phyloP scores from a whole-genome alignment of 2,113 vertebrate species.

The Plecotus auritus region DNA sequence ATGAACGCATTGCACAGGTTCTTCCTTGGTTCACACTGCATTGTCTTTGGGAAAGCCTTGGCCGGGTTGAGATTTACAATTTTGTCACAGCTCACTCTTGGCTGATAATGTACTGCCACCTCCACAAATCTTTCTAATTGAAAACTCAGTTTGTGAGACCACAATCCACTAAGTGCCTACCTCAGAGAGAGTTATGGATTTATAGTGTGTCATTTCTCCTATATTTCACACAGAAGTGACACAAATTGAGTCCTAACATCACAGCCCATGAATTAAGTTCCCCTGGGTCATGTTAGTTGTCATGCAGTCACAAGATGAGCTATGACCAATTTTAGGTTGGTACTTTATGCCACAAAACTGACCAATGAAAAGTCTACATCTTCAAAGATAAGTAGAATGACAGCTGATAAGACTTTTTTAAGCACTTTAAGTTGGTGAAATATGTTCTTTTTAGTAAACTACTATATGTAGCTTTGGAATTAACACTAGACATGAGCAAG shows the following conservation, averaged over 20 bases:
- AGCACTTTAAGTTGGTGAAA: neutral
- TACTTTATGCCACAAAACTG: neutral
- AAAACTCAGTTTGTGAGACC: conserved; percentile 42
- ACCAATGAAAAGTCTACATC: neutral
- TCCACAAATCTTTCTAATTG: conserved; percentile 50
- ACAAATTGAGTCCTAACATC: conserved; percentile 27
- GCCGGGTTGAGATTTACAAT: conserved; percentile 27
- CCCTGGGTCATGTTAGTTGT: neutral
- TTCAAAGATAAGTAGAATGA: neutral
- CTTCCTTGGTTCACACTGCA: neutral
- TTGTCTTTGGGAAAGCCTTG: neutral
- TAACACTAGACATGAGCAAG: neutral
- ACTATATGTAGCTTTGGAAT: neutral
- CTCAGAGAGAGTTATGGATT: neutral
- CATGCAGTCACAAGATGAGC: neutral
- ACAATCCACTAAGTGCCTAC: neutral
- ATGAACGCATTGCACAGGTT: neutral
- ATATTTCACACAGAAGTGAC: conserved; percentile 20
- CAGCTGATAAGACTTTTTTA: neutral
- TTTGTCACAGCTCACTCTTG: conserved; percentile 8
- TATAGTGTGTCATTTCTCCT: neutral
- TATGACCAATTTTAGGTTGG: neutral
- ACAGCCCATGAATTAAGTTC: neutral
- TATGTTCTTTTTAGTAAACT: neutral
- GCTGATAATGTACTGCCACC: neutral